phyloP scores from a whole-genome alignment of 2,888 invertebrate species.

The Leucoma salicis region DNA sequence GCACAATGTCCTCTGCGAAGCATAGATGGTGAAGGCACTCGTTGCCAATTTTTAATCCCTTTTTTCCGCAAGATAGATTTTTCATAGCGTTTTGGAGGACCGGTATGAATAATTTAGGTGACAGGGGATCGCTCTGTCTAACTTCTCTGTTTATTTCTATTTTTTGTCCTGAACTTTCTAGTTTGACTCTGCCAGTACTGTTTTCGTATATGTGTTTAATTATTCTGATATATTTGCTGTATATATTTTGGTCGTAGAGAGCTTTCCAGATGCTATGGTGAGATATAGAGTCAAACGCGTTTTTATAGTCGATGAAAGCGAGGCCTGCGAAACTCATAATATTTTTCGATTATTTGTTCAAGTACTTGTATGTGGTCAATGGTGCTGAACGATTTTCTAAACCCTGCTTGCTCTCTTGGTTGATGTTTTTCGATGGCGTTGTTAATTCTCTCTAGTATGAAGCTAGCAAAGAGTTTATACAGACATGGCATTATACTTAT shows the following conservation, averaged over 20 bases:
- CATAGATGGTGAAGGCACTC: neutral
- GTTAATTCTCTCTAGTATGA: neutral
- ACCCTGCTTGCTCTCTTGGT: too few relatives aligned
- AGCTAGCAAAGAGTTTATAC: neutral
- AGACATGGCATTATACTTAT: conserved; percentile 1
- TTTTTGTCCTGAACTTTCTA: neutral
- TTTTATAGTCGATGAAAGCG: neutral
- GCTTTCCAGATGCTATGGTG: neutral
- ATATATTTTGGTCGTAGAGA: neutral
- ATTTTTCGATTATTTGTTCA: neutral
- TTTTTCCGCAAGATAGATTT: neutral
- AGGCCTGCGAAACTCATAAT: neutral
- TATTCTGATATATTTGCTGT: neutral
- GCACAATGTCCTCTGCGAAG: neutral
- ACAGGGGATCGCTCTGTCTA: neutral
- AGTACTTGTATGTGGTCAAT: neutral
- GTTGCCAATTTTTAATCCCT: neutral
- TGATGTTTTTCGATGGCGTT: neutral
- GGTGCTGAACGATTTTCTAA: neutral
- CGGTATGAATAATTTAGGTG: neutral
- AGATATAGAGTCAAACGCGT: neutral
- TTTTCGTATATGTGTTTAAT: neutral
- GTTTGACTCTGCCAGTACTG: neutral
- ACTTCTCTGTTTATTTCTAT: neutral
- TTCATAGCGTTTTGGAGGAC: conserved; percentile 2